Evolutionary conservation across 2,113 vertebrate species (phyloP).

Genomic region (Ibidorhyncha struthersii): DNA sequence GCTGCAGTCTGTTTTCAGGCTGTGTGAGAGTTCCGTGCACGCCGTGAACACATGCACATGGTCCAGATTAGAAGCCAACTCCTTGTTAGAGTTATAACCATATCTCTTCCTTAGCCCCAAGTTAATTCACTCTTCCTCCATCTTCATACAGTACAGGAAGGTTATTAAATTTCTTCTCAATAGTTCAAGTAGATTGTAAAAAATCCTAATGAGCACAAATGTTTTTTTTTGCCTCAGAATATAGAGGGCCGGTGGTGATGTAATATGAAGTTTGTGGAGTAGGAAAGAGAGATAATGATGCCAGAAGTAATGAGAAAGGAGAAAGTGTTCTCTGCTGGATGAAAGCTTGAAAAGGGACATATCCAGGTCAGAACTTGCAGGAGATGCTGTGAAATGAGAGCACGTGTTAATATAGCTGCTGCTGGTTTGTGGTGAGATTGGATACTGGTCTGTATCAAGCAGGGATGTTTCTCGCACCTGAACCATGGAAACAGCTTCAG

Average conservation of each 20-base stretch:
- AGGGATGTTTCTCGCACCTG: not conserved
- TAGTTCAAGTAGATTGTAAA: not conserved
- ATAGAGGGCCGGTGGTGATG: not conserved
- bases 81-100: not conserved
- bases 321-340: not conserved
- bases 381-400: not conserved
- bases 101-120: not conserved
- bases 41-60: not conserved
- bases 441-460: not conserved
- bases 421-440: not conserved
- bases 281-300: not conserved
- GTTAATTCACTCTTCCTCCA: not conserved
- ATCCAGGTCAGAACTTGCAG: not conserved
- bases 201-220: not conserved
- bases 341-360: not conserved
- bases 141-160: not conserved
- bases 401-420: not conserved
- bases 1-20: not conserved
- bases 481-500: not conserved
- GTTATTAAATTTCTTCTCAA: not conserved
- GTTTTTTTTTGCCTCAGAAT: rapidly evolving
- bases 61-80: not conserved
- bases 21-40: not conserved
- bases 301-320: not conserved
- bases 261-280: not conserved